These are phyloP conservation scores for Druceiella hillmani DNA, from an alignment of 2,888 invertebrate species.

Conservation along the genomic window DNA sequence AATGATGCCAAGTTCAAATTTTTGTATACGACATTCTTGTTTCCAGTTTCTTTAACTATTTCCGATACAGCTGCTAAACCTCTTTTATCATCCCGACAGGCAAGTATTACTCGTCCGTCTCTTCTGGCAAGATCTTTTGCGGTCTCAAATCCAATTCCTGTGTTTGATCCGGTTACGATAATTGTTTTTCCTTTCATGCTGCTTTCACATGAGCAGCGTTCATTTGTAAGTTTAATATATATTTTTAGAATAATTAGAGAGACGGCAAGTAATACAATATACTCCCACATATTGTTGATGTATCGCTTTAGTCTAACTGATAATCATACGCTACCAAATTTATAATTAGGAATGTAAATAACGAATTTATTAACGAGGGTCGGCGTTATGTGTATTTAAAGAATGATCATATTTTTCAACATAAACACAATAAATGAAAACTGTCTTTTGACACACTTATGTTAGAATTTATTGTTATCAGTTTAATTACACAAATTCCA, in stretches of 20 bases:
- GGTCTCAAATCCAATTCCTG: conserved; percentile 34
- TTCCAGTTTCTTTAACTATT: conserved; percentile 57
- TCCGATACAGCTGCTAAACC: conserved; percentile 44
- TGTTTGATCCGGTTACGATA: conserved; percentile 34
- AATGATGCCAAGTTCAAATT: conserved; percentile 69
- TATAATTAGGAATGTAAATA: no score
- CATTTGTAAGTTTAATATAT: conserved; percentile 22
- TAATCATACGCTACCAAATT: no score
- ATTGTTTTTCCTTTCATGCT: conserved; percentile 32
- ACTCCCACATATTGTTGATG: no score
- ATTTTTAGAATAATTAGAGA: background rate
- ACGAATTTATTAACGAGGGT: no score
- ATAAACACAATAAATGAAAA: no score
- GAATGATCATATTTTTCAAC: no score
- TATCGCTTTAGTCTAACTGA: no score
- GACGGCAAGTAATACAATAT: no score
- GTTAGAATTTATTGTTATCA: no score
- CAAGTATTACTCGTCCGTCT: conserved; percentile 49
- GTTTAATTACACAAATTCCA: no score
- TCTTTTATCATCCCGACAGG: conserved; percentile 39
- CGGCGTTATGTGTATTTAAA: no score
- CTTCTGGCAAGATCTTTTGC: conserved; percentile 38
- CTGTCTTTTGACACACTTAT: no score
- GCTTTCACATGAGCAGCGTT: conserved; percentile 24
- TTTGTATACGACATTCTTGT: conserved; percentile 61